Evolutionary conservation across 2,888 invertebrate species (phyloP), one percentile per base, ranked within the genome.

Genomic region (Scaptomyza parva): DNA sequence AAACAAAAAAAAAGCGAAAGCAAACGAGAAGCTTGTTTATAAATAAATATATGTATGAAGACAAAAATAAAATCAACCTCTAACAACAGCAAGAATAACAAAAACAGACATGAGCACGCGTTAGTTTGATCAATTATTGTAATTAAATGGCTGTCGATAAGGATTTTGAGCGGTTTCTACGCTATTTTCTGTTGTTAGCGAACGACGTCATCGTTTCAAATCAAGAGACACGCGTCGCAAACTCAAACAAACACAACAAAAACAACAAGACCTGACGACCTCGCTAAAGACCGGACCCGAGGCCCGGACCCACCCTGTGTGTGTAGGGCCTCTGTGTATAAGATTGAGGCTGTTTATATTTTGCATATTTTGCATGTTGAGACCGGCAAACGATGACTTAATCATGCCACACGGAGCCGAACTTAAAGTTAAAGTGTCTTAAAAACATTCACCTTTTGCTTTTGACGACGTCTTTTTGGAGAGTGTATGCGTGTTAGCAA

Each of bases 361-460:
- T 73, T 66, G 60, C 76, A 71, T 76, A 70, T 44, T 61, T 24
- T n/a, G n/a, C n/a, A n/a, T n/a, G n/a, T 50, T 41, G 20, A 48
- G 33, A 28, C 62, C 50, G 43, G 41, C 44, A 26, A 17, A 37
- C 74, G 87, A 86, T 88, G 86, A 86, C 83, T 87, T 88, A 86
- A 86, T 87, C 87, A 52, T 70, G 69, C 45, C 60, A 58, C 47
- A 66, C 50, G 50, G 17, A 45, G 52, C 22, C 33, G 55, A 37
- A 28, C 43, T 39, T 54, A 30, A 43, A 37, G 45, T 54, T 59
- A 52, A 62, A 65, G 63, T 68, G 62, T 40, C 54, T 60, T 61
- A 47, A 55, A 68, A 76, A 67, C 74, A 86, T 84, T 81, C 82
- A 79, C 88, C 89, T 88, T 72, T 87, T 88, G 78, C 76, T 88